A percentile compares a stretch with the other conserved stretches of the same genome.
Conservation (phyloP, 2,797 vertebrate species). For the Mallotus villosus region DNA sequence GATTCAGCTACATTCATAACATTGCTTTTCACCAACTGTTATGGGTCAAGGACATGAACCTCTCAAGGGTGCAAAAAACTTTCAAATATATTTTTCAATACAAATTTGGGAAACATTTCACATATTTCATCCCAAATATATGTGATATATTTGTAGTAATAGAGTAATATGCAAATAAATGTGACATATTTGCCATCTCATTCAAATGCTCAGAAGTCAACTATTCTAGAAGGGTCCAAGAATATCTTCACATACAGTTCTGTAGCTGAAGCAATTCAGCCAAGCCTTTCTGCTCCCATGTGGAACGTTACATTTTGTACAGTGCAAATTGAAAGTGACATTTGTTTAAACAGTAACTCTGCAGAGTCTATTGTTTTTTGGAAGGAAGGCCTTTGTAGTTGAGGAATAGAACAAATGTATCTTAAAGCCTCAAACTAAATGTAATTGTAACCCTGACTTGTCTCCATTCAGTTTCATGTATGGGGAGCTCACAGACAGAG, state of each 20-base stretch:
- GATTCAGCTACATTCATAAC: too few relatives aligned
- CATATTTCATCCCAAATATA: too few relatives aligned
- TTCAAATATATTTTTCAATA: too few relatives aligned
- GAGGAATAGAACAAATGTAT: background rate
- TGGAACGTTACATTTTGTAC: background rate
- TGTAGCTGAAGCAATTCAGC: too few relatives aligned
- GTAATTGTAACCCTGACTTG: background rate
- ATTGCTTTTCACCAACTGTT: too few relatives aligned
- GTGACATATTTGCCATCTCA: background rate
- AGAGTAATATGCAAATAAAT: background rate
- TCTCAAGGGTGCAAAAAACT: too few relatives aligned
- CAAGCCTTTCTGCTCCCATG: background rate
- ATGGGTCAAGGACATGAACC: too few relatives aligned
- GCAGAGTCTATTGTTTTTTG: background rate
- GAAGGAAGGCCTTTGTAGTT: background rate
- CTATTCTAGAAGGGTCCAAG: background rate
- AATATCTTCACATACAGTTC: background rate
- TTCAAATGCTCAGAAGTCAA: background rate
- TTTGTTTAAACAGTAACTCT: background rate
- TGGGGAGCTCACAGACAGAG: constrained; percentile 93
- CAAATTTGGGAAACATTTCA: too few relatives aligned
- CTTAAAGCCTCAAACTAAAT: too few relatives aligned
- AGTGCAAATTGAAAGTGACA: background rate
- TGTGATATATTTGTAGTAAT: background rate
- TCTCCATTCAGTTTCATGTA: constrained; percentile 91